Conservation (phyloP, 2,888 invertebrate genomes). For the Philaethria dido region DNA sequence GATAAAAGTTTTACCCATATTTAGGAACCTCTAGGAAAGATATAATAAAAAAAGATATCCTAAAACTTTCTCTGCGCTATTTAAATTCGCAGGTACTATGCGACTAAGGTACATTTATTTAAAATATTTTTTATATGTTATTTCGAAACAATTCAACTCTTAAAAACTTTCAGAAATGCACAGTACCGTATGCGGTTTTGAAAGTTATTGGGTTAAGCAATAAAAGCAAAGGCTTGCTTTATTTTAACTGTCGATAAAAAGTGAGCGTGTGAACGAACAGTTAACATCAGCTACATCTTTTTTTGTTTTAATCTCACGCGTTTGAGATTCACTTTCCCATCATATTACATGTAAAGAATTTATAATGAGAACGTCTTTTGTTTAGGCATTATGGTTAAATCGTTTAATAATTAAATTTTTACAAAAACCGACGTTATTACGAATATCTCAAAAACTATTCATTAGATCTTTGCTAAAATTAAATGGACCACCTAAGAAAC, state of each 20-base stretch:
- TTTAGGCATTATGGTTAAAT: neutral
- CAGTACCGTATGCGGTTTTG: constrained; percentile 40
- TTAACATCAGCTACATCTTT: constrained; percentile 29
- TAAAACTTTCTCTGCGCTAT: too few species aligned
- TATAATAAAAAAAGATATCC: too few species aligned
- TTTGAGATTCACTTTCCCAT: constrained; percentile 9
- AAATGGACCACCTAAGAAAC: too few species aligned
- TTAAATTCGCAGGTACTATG: too few species aligned
- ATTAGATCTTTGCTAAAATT: too few species aligned
- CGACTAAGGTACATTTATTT: too few species aligned
- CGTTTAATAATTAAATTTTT: too few species aligned
- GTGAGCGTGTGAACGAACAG: constrained; percentile 38
- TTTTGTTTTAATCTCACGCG: neutral
- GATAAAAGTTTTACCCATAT: too few species aligned
- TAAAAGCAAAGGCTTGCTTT: constrained; percentile 35
- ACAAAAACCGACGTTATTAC: too few species aligned
- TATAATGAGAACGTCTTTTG: neutral
- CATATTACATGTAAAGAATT: constrained; percentile 8
- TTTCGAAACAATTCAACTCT: neutral
- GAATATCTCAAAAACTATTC: too few species aligned
- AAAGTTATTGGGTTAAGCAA: constrained; percentile 33
- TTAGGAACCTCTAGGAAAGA: too few species aligned
- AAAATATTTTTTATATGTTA: neutral
- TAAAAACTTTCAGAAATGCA: constrained; percentile 20
- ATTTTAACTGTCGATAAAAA: constrained; percentile 36